Percentiles rank a stretch among this genome's conserved stretches.
These are phyloP conservation scores for Stichopus chloronotus DNA, from an alignment of 35 echinoderm and acorn worm species.

Conservation along the genomic window DNA sequence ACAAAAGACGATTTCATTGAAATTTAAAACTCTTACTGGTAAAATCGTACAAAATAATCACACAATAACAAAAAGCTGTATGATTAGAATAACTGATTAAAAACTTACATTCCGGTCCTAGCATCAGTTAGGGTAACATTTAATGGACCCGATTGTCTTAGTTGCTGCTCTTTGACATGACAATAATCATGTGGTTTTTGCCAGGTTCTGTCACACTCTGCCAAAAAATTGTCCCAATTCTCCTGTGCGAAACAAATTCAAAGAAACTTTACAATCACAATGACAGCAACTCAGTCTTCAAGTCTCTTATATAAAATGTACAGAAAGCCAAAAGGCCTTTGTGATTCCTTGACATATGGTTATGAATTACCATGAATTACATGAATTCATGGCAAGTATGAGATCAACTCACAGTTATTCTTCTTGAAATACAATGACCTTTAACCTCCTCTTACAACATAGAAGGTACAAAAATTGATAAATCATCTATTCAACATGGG, in stretches of 20 bases:
- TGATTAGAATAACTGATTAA: neutral
- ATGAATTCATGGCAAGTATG: neutral
- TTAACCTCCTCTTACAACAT: neutral
- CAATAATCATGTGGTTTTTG: slow-evolving; percentile 34
- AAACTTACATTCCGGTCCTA: slow-evolving; percentile 36
- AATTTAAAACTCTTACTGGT: too few relatives aligned
- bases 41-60: too few relatives aligned
- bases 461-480: too few relatives aligned
- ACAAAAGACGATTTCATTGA: too few relatives aligned
- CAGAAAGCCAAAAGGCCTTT: neutral
- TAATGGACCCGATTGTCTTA: slow-evolving; percentile 2
- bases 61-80: too few relatives aligned
- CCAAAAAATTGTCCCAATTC: slow-evolving; percentile 35
- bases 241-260: slow-evolving; percentile 25
- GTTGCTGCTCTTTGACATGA: slow-evolving; percentile 14
- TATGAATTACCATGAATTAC: neutral
- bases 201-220: slow-evolving; percentile 44
- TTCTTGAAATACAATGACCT: neutral
- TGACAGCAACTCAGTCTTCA: neutral
- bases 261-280: neutral
- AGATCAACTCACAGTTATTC: neutral
- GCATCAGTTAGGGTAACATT: slow-evolving; percentile 42
- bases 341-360: neutral
- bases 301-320: neutral
- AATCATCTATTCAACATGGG: too few relatives aligned